Conservation (phyloP, 35 echinoderm and acorn worm species). For the Lytechinus variegatus region DNA sequence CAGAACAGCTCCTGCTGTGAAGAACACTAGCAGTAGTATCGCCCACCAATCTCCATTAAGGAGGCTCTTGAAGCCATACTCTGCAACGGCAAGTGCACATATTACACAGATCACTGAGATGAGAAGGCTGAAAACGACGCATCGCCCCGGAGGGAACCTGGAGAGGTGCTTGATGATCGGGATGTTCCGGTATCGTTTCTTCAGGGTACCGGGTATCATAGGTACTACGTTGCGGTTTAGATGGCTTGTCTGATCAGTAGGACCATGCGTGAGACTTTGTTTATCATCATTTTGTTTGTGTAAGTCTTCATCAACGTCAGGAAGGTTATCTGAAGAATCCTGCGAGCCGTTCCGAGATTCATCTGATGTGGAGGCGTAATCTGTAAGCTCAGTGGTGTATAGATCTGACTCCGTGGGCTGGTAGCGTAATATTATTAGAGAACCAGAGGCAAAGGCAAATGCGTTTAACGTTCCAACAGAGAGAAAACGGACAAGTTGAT, state of each 20-base stretch:
- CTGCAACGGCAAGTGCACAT: conserved; percentile 8
- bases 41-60: conserved; percentile 60
- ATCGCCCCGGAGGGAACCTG: conserved; percentile 25
- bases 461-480: conserved; percentile 87
- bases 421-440: conserved; percentile 79
- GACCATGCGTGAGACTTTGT: not conserved
- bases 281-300: not conserved
- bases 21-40: not conserved
- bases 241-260: not conserved
- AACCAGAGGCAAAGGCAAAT: conserved; percentile 71
- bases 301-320: not conserved
- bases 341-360: not conserved
- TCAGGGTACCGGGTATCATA: conserved; percentile 38
- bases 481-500: conserved; percentile 86
- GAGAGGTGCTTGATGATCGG: conserved; percentile 24
- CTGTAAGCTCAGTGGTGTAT: not conserved
- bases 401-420: not conserved
- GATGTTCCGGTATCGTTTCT: not conserved
- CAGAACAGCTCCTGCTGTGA: conserved; percentile 29
- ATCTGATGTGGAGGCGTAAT: not conserved
- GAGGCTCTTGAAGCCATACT: not conserved
- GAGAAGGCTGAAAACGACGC: conserved; percentile 48
- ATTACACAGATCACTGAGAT: conserved; percentile 32
- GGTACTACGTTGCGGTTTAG: not conserved
- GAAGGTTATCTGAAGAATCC: not conserved